Conservation (phyloP, 1,140 invertebrate genomes). For the Meloidogyne hapla region DNA sequence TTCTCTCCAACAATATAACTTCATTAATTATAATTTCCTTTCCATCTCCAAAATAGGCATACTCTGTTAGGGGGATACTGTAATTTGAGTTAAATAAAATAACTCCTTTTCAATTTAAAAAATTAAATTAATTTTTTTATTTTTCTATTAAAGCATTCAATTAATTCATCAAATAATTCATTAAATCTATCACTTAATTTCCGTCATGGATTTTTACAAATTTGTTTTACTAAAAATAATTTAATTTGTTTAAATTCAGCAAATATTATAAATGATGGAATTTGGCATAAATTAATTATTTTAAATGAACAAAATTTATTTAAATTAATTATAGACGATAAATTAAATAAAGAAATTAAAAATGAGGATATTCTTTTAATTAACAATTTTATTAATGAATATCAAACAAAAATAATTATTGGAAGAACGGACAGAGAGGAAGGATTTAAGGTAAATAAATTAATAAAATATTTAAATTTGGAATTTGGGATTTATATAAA, state of each 20-base stretch:
- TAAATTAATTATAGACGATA: slow-evolving; percentile 1
- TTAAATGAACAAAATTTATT: not conserved
- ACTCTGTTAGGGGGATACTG: no score
- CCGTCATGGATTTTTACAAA: not conserved
- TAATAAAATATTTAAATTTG: no score
- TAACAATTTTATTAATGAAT: not conserved
- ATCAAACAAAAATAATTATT: not conserved
- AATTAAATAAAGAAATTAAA: not conserved
- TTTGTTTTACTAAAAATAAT: not conserved
- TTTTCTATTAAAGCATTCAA: not conserved
- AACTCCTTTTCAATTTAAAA: no score
- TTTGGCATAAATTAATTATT: not conserved
- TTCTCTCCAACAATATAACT: no score
- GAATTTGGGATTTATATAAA: no score
- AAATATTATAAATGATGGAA: slow-evolving; percentile 3
- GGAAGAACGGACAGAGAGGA: not conserved
- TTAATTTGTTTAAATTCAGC: not conserved
- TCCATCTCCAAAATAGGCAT: no score
- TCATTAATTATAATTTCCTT: no score
- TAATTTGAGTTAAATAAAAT: no score
- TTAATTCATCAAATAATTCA: not conserved
- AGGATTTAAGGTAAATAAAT: not conserved
- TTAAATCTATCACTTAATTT: not conserved
- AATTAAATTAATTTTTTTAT: no score
- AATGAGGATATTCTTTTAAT: not conserved